Conservation (phyloP, 2,888 invertebrate genomes). For the Leptinotarsa rubiginosa region DNA sequence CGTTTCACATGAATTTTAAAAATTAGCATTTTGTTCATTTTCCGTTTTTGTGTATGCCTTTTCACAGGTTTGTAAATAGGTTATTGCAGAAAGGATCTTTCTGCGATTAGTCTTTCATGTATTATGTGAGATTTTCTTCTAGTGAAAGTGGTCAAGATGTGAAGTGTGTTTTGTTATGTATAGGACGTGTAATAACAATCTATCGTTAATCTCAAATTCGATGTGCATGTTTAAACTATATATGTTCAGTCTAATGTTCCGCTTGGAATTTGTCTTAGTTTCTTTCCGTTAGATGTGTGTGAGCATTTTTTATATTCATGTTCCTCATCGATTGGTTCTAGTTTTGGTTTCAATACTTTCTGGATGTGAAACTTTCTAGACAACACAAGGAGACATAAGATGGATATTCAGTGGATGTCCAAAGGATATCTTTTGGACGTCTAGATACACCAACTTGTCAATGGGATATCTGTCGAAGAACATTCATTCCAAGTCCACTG, state of each 20-base stretch:
- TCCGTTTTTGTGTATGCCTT: slow-evolving; percentile 38
- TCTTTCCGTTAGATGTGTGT: slow-evolving; percentile 28
- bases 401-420: too few species aligned
- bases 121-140: slow-evolving; percentile 15
- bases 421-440: too few species aligned
- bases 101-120: slow-evolving; percentile 33
- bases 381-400: not conserved
- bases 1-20: slow-evolving; percentile 21
- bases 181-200: slow-evolving; percentile 35
- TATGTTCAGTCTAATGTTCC: slow-evolving; percentile 38
- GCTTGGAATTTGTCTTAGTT: slow-evolving; percentile 38
- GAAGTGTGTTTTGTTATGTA: slow-evolving; percentile 12
- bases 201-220: slow-evolving; percentile 46
- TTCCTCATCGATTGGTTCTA: slow-evolving; percentile 36
- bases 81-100: slow-evolving; percentile 23
- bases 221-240: slow-evolving; percentile 42
- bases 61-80: slow-evolving; percentile 40
- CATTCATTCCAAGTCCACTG: too few species aligned
- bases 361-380: slow-evolving; percentile 29
- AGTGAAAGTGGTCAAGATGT: slow-evolving; percentile 21
- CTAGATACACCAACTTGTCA: too few species aligned
- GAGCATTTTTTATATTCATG: slow-evolving; percentile 22
- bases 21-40: slow-evolving; percentile 27
- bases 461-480: too few species aligned
- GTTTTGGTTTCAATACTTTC: slow-evolving; percentile 38